A percentile compares a stretch with the other conserved stretches of the same genome.
phyloP scores from a whole-genome alignment of 2,797 vertebrate species.

The Sebastiscus albofasciatus region DNA sequence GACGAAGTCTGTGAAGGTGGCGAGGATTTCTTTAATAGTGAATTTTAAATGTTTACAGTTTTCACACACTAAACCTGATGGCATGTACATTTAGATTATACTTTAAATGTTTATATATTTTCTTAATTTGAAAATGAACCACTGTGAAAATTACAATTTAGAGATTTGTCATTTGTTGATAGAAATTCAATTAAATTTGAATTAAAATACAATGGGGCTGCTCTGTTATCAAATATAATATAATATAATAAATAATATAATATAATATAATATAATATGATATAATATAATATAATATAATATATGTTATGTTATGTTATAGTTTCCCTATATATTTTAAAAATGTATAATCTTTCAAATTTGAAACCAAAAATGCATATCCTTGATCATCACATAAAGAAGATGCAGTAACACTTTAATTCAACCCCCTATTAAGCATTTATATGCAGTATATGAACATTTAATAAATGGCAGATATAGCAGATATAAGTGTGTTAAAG shows the following conservation, averaged over 20 bases:
- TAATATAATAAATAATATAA: no score
- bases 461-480: background rate
- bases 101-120: background rate
- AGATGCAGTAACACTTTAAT: background rate
- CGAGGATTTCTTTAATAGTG: slow-evolving; percentile 26
- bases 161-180: background rate
- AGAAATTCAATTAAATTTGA: background rate
- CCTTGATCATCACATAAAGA: background rate
- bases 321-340: background rate
- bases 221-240: background rate
- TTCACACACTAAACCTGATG: slow-evolving; percentile 10
- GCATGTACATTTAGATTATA: background rate
- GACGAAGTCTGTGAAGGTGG: slow-evolving; percentile 34
- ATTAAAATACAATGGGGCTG: background rate
- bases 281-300: no score
- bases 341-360: background rate
- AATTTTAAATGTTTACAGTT: slow-evolving; percentile 29
- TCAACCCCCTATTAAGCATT: background rate
- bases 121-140: background rate
- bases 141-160: background rate
- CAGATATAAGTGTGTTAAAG: no score
- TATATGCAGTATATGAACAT: background rate
- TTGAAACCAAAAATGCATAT: background rate
- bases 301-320: background rate
- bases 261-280: no score